Evolutionary conservation across 2,888 invertebrate species (phyloP), one percentile per base, ranked within the genome.

Genomic region (Drosophila leonis): DNA sequence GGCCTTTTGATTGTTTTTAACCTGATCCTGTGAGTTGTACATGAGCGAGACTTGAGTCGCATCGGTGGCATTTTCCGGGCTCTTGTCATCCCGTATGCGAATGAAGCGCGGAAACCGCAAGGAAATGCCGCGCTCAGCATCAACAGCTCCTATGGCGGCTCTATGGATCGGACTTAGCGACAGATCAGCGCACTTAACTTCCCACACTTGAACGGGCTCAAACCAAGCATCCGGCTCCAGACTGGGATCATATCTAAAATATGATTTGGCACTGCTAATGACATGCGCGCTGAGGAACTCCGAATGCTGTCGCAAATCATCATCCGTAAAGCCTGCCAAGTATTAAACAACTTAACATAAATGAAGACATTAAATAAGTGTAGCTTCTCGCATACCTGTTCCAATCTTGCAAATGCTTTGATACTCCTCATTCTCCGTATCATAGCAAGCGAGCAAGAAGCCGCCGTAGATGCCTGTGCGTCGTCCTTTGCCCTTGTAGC

Each of bases 121-220:
- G 3, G 99, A 99, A 89, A 99, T 97, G 27, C 99, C 99, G 90
- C 97, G 97, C 88, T 97, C 97, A 1, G 96, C 95, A 94, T 98
- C 98, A 48, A 97, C 97, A 90, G 97, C 95, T 56, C 97, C 98
- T 51, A 95, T 93, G 0, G 97, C 99, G 55, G 99, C 99, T 91
- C 95, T 95, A 93, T 99, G 98, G 56, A 97, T 96, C 18, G 99
- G 99, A 37, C 99, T 99, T 54, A 99, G 95, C 8, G 99, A 99
- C 66, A 99, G 94, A 94, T 99, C 99, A 0, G 99, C 99, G 92
- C 98, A 98, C 92, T 98, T 98, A 63, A 99, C 95, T 94, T 99
- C 99, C 98, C 98, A 98, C 65, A 99, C 98, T 93, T 96, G 95
- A 18, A 95, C 95, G 5, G 98, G 95, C 78, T 95, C 95, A 92